Percentiles rank a stretch among this genome's conserved stretches.
Evolutionary conservation across 1,140 invertebrate species (phyloP).

Genomic region (Eciton burchellii): DNA sequence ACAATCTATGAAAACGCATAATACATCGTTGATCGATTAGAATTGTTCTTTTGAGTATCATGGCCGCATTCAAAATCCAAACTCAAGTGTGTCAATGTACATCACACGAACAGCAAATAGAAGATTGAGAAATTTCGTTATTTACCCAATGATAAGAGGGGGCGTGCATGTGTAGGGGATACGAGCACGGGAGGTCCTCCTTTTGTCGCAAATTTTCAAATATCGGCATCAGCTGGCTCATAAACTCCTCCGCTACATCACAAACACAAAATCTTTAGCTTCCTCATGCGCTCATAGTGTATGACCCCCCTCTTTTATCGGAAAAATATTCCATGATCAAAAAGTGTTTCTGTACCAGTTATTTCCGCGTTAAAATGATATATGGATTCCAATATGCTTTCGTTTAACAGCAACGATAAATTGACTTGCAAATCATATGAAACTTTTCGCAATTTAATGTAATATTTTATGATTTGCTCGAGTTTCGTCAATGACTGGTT

Average conservation of each 20-base stretch:
- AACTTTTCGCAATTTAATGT: background rate
- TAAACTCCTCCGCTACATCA: slow-evolving; percentile 94
- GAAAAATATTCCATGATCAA: slow-evolving; percentile 7
- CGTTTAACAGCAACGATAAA: background rate
- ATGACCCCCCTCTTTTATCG: background rate
- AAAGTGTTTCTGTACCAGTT: slow-evolving; percentile 35
- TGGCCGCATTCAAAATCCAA: slow-evolving; percentile 31
- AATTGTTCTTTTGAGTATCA: slow-evolving; percentile 1
- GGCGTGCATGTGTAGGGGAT: slow-evolving; percentile 92
- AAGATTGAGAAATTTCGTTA: slow-evolving; percentile 81
- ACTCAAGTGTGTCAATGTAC: slow-evolving; percentile 45
- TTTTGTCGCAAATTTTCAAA: slow-evolving; percentile 95
- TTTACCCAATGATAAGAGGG: slow-evolving; percentile 90
- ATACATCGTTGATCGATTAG: slow-evolving; percentile 30
- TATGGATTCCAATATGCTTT: background rate
- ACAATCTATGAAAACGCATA: slow-evolving; percentile 40
- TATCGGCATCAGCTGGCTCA: slow-evolving; percentile 96
- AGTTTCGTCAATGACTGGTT: slow-evolving; percentile 3
- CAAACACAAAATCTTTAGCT: slow-evolving; percentile 83
- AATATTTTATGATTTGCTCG: background rate
- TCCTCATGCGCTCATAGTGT: slow-evolving; percentile 33
- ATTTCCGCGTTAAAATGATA: slow-evolving; percentile 35
- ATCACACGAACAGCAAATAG: slow-evolving; percentile 68
- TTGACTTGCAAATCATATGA: slow-evolving; percentile 77
- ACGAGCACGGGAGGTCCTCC: slow-evolving; percentile 94